Evolutionary conservation across 2,888 invertebrate genomes (phyloP).

Genomic region (Hecatera dysodea): DNA sequence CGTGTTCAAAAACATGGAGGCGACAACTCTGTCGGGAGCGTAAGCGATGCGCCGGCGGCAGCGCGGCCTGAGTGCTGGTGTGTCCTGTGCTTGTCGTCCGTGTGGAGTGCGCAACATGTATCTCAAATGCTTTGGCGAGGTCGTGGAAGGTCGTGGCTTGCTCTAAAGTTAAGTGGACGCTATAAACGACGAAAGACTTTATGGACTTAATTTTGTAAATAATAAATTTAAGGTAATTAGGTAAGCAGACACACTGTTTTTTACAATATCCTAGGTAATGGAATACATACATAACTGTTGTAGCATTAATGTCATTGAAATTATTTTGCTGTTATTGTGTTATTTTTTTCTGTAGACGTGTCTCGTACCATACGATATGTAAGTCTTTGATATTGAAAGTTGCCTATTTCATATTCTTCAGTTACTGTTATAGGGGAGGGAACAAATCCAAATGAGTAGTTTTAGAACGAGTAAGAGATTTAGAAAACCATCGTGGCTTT

Average conservation of each 20-base stretch:
- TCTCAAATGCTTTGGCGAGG: conserved; percentile 74
- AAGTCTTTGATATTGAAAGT: conserved; percentile 69
- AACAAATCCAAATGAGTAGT: conserved; percentile 76
- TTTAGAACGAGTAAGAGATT: conserved; percentile 76
- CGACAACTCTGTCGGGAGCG: conserved; percentile 60
- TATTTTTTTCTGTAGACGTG: conserved; percentile 81
- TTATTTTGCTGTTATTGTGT: conserved; percentile 86
- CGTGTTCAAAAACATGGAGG: conserved; percentile 62
- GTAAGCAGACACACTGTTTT: conserved; percentile 89
- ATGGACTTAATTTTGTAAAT: conserved; percentile 89
- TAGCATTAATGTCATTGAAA: conserved; percentile 84
- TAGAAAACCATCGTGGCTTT: conserved; percentile 76
- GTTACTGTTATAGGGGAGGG: conserved; percentile 73
- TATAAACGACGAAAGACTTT: conserved; percentile 87
- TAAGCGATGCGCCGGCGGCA: conserved; percentile 53
- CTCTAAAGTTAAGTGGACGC: conserved; percentile 83
- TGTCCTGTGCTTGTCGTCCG: conserved; percentile 68
- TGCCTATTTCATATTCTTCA: conserved; percentile 69
- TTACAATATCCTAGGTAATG: conserved; percentile 89
- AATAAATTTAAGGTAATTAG: conserved; percentile 86
- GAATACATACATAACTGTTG: conserved; percentile 88
- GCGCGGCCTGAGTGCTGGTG: conserved; percentile 33
- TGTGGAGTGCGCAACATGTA: conserved; percentile 70
- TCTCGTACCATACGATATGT: conserved; percentile 69
- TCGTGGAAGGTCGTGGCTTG: conserved; percentile 75